phyloP scores from a whole-genome alignment of 2,797 vertebrate species.

The Artibeus jamaicensis region DNA sequence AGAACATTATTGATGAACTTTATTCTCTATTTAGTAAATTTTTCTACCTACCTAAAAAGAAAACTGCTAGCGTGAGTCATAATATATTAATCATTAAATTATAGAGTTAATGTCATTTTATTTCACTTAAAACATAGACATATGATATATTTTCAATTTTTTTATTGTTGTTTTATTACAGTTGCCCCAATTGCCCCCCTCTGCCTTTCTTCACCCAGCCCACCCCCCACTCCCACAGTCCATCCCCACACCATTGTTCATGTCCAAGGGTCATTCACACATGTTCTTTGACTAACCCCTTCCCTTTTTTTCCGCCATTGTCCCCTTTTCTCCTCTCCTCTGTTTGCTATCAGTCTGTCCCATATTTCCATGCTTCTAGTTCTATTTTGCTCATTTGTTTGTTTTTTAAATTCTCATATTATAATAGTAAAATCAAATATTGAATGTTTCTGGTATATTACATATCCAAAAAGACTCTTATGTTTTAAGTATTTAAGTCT shows the following conservation, averaged over 20 bases:
- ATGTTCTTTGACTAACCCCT: neutral
- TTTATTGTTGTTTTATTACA: neutral
- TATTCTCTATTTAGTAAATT: neutral
- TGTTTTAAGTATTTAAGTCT: conserved; percentile 22
- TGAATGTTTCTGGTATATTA: neutral
- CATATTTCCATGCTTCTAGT: neutral
- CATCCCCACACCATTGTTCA: neutral
- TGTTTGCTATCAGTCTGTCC: neutral
- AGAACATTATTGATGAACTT: neutral
- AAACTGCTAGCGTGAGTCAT: neutral
- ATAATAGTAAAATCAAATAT: neutral
- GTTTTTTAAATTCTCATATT: neutral
- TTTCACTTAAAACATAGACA: neutral
- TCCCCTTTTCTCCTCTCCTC: neutral
- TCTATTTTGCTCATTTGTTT: neutral
- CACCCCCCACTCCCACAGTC: neutral
- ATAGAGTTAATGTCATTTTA: neutral
- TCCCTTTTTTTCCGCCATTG: neutral
- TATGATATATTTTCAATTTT: neutral
- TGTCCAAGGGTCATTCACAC: neutral
- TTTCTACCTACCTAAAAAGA: neutral
- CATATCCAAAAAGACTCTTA: neutral
- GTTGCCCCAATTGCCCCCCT: neutral
- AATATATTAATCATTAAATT: neutral
- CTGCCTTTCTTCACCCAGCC: neutral